phyloP scores from a whole-genome alignment of 2,797 vertebrate genomes.

The Spatula clypeata region DNA sequence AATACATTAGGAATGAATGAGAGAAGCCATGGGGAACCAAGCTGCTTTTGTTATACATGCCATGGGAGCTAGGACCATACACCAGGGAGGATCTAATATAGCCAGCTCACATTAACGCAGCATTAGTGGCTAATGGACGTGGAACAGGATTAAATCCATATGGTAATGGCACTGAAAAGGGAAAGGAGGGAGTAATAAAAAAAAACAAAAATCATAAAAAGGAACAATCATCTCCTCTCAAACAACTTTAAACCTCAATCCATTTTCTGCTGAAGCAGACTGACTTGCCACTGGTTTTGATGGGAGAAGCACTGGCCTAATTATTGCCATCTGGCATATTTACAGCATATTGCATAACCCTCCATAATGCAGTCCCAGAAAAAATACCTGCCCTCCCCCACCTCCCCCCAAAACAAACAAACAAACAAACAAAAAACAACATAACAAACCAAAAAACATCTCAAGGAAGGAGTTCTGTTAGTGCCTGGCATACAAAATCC shows the following conservation, averaged over 20 bases:
- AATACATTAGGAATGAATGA: constrained; percentile 55
- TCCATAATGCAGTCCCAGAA: neutral
- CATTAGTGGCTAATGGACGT: constrained; percentile 13
- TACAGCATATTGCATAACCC: neutral
- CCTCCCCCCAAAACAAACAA: neutral
- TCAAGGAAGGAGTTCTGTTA: neutral
- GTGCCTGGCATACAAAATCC: neutral
- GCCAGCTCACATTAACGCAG: constrained; percentile 43
- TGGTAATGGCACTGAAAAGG: constrained; percentile 36
- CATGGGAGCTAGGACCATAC: constrained; percentile 24
- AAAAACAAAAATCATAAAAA: constrained; percentile 20
- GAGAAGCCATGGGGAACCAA: constrained; percentile 35
- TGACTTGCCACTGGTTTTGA: neutral
- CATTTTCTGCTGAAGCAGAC: neutral
- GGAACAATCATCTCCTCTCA: neutral
- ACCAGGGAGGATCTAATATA: constrained; percentile 39
- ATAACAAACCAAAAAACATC: neutral
- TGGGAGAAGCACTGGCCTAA: neutral
- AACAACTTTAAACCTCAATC: constrained; percentile 9
- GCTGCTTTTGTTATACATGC: constrained; percentile 30
- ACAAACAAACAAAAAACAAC: accelerated
- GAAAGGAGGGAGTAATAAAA: constrained; percentile 8
- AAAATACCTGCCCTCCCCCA: neutral
- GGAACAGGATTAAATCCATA: constrained; percentile 44
- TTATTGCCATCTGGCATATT: neutral